These are phyloP conservation scores for Xylota sylvarum DNA, from an alignment of 2,888 invertebrate species.

Conservation along the genomic window DNA sequence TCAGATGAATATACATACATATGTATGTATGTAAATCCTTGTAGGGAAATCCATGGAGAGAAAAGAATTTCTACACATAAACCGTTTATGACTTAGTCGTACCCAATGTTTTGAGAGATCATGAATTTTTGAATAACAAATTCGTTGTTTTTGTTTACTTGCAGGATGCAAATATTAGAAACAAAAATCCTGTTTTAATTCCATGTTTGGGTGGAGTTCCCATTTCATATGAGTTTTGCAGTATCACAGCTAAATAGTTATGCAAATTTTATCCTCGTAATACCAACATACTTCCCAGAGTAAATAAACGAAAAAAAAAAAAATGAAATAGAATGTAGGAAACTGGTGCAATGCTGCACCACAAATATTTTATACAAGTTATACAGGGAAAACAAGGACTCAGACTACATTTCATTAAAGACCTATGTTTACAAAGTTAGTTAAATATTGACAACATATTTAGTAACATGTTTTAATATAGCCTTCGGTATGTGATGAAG, in stretches of 20 bases:
- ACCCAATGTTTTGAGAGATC: slow-evolving; percentile 38
- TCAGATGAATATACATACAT: slow-evolving; percentile 6
- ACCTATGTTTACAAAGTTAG: too few species aligned
- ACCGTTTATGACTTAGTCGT: slow-evolving; percentile 34
- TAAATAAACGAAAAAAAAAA: too few species aligned
- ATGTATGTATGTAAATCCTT: not conserved
- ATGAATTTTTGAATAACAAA: slow-evolving; percentile 25
- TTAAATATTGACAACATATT: too few species aligned
- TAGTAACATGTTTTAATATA: too few species aligned
- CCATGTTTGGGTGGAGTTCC: slow-evolving; percentile 7
- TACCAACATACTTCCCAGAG: not conserved
- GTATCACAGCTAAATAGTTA: slow-evolving; percentile 29
- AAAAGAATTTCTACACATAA: slow-evolving; percentile 1
- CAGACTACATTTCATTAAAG: too few species aligned
- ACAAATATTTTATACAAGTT: too few species aligned
- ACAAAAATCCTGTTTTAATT: slow-evolving; percentile 7
- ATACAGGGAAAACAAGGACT: too few species aligned
- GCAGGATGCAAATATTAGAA: slow-evolving; percentile 30
- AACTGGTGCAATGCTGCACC: too few species aligned
- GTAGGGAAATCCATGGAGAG: not conserved
- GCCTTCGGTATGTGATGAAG: too few species aligned
- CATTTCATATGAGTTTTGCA: slow-evolving; percentile 15
- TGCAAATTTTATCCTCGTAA: slow-evolving; percentile 16
- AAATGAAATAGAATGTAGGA: too few species aligned
- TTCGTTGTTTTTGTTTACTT: slow-evolving; percentile 1